Evolutionary conservation across 2,888 invertebrate species (phyloP).

Genomic region (Tryphoninae sp.): DNA sequence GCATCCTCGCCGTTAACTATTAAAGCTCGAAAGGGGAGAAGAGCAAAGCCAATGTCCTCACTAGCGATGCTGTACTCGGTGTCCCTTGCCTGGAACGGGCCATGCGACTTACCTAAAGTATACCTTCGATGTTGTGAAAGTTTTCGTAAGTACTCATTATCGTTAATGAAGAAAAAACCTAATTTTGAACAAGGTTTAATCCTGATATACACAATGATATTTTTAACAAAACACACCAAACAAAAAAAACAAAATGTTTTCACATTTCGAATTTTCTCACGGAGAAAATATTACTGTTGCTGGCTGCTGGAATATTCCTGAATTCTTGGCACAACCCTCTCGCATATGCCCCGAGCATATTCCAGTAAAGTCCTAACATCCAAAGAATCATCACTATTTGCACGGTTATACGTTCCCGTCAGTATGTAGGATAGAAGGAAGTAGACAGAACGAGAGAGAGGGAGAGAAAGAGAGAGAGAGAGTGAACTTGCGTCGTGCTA

Average conservation of each 20-base stretch:
- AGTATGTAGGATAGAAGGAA: neutral
- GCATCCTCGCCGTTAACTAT: too few species aligned
- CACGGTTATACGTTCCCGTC: neutral
- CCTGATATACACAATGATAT: neutral
- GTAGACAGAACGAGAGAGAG: conserved; percentile 5
- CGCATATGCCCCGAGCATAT: neutral
- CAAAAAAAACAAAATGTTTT: neutral
- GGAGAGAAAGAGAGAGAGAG: neutral
- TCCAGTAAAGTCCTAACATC: conserved; percentile 28
- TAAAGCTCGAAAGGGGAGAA: too few species aligned
- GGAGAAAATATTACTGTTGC: neutral
- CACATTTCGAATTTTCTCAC: neutral
- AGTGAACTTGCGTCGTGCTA: conserved; percentile 22
- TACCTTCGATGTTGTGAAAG: too few species aligned
- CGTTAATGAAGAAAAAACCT: too few species aligned
- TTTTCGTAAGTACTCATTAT: too few species aligned
- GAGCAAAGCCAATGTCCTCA: too few species aligned
- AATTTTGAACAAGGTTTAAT: neutral
- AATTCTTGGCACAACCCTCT: neutral
- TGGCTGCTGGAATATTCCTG: conserved; percentile 19
- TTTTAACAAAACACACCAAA: neutral
- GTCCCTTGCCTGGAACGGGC: too few species aligned
- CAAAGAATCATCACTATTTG: conserved; percentile 26
- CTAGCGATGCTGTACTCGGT: too few species aligned
- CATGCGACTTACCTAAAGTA: too few species aligned